These are phyloP conservation scores for Oreochromis mossambicus DNA, from an alignment of 2,797 vertebrate genomes.

Conservation along the genomic window DNA sequence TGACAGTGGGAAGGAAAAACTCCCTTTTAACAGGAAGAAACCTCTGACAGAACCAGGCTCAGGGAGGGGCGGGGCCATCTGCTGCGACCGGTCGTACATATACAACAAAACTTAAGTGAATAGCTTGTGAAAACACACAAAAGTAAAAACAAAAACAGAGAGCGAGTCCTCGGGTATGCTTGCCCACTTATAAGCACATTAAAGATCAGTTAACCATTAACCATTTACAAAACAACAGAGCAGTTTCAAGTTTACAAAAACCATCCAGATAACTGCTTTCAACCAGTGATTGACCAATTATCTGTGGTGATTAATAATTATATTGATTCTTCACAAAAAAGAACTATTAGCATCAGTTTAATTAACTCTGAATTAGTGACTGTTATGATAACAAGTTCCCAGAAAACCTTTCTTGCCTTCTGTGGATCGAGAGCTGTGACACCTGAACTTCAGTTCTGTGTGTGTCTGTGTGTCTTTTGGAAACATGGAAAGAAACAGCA, in stretches of 20 bases:
- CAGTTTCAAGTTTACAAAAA: neutral
- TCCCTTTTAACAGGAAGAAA: neutral
- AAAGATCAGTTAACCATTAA: neutral
- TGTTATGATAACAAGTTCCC: accelerated
- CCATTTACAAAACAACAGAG: neutral
- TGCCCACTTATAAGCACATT: neutral
- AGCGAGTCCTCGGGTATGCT: accelerated
- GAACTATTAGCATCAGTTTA: neutral
- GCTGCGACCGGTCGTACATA: neutral
- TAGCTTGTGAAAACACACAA: neutral
- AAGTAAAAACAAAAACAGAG: neutral
- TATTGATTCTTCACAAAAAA: neutral
- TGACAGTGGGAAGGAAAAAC: neutral
- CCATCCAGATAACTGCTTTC: neutral
- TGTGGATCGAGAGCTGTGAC: neutral
- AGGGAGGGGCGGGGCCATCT: neutral
- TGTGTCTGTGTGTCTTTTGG: neutral
- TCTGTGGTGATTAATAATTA: neutral
- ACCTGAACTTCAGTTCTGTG: neutral
- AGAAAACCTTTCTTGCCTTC: neutral
- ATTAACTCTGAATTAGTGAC: neutral
- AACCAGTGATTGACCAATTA: neutral
- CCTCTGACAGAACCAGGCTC: accelerated
- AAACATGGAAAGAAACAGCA: neutral
- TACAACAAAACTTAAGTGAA: neutral